Evolutionary conservation across 2,113 vertebrate species (phyloP).

Genomic region (Cinclus mexicanus): DNA sequence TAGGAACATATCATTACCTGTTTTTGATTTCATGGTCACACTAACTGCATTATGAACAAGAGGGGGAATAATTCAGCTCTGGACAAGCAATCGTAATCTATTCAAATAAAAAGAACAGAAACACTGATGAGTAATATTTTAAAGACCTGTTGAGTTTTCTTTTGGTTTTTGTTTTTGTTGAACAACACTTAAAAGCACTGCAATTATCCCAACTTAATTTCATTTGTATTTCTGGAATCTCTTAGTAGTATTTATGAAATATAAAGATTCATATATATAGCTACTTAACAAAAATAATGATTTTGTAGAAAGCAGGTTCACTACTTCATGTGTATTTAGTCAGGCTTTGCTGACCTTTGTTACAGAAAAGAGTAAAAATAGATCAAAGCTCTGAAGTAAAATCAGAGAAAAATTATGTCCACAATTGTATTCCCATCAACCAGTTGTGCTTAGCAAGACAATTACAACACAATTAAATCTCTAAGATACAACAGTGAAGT

Average conservation of each 20-base stretch:
- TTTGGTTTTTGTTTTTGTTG: rapidly evolving
- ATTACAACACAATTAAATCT: background rate
- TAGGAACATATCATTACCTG: background rate
- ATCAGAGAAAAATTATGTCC: background rate
- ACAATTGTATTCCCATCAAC: background rate
- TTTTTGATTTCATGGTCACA: background rate
- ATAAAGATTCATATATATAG: background rate
- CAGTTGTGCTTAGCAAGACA: background rate
- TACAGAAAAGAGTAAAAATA: background rate
- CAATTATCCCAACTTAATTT: background rate
- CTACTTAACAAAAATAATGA: background rate
- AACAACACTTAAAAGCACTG: background rate
- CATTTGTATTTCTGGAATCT: background rate
- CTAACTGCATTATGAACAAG: background rate
- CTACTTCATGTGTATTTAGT: background rate
- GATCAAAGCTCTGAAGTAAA: background rate
- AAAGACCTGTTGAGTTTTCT: background rate
- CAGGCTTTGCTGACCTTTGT: background rate
- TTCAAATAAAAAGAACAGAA: background rate
- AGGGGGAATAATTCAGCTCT: background rate
- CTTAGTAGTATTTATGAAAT: background rate
- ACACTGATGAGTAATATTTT: background rate
- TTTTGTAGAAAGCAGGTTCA: background rate
- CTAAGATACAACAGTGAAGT: background rate
- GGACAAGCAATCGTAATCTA: background rate